Percentiles rank a stretch among this genome's conserved stretches.
Conservation (phyloP, 2,888 invertebrate species). For the Cantharis rufa region DNA sequence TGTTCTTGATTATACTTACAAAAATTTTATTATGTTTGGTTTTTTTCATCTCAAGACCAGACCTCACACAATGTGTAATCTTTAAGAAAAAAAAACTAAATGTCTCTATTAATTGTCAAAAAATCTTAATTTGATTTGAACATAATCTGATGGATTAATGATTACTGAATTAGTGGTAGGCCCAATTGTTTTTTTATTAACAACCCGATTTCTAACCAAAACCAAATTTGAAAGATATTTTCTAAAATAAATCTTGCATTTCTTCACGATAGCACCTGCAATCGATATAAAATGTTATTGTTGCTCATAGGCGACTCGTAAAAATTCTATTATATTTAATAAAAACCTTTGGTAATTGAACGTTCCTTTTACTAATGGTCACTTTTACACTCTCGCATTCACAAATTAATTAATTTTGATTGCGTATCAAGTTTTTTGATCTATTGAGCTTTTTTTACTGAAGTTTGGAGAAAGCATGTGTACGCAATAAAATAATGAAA, state of each 20-base stretch:
- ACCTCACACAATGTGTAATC: slow-evolving; percentile 2
- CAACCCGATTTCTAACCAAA: no score
- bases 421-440: neutral
- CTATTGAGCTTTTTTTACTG: neutral
- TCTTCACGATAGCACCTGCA: slow-evolving; percentile 1
- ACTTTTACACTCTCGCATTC: neutral
- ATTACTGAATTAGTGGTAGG: neutral
- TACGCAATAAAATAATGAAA: neutral
- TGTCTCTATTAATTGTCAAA: neutral
- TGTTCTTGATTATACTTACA: neutral
- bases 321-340: neutral
- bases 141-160: neutral
- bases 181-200: no score
- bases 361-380: neutral
- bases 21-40: neutral
- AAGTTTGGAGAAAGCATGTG: neutral
- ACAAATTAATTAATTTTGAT: neutral
- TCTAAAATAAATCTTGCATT: neutral
- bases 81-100: neutral
- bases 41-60: neutral
- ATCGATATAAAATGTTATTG: slow-evolving; percentile 18
- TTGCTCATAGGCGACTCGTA: slow-evolving; percentile 13
- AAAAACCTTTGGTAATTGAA: neutral
- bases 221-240: neutral
- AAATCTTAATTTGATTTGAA: neutral